A percentile compares a stretch with the other conserved stretches of the same genome.
Conservation (phyloP, 2,113 vertebrate genomes). For the Excalfactoria chinensis region DNA sequence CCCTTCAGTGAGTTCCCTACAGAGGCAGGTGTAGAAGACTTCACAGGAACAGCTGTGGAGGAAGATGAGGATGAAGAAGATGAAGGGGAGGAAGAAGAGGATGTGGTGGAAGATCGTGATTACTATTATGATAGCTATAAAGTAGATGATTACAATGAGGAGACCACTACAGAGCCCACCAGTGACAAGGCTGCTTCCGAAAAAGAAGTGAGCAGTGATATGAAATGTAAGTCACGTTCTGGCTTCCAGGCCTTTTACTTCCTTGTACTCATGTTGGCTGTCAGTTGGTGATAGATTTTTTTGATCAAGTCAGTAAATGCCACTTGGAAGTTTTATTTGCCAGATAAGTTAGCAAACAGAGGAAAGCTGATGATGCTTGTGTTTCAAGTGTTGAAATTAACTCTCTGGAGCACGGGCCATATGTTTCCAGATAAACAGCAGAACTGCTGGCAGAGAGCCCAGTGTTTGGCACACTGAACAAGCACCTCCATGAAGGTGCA, state of each 20-base stretch:
- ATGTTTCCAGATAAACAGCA: conserved; percentile 2
- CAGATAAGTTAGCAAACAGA: conserved; percentile 61
- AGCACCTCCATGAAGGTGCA: not conserved
- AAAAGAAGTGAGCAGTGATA: conserved; percentile 85
- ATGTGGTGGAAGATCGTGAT: conserved; percentile 84
- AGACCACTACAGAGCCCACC: conserved; percentile 74
- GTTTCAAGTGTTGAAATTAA: not conserved
- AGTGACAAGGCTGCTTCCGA: conserved; percentile 67
- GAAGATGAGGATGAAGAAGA: conserved; percentile 83
- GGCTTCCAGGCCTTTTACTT: not conserved
- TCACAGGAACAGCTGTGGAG: conserved; percentile 80
- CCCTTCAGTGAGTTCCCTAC: conserved; percentile 82
- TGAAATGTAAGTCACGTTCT: conserved; percentile 84
- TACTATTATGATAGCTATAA: conserved; percentile 84
- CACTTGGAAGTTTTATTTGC: conserved; percentile 1
- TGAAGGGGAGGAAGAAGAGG: conserved; percentile 84
- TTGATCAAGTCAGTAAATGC: not conserved
- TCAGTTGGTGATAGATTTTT: not conserved
- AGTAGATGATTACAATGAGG: conserved; percentile 82
- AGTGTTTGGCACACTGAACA: not conserved
- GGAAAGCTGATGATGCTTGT: conserved; percentile 13
- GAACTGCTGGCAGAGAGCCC: not conserved
- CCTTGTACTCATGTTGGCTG: not conserved
- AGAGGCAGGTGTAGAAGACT: conserved; percentile 84
- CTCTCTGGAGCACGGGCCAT: not conserved